Evolutionary conservation across 2,113 vertebrate species (phyloP).

Genomic region (Urocolius indicus): DNA sequence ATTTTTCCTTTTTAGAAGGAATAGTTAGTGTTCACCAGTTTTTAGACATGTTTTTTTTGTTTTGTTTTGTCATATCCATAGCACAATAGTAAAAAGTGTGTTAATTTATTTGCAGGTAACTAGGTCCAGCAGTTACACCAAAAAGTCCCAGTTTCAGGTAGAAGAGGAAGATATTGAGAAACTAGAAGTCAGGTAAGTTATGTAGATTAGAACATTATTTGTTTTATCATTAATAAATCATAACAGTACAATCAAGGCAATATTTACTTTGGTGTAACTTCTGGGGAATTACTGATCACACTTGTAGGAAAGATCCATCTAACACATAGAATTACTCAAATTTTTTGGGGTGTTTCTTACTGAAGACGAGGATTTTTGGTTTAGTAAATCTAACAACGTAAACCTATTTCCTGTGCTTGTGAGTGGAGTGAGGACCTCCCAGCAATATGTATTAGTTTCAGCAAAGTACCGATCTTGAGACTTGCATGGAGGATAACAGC

Average conservation of each 20-base stretch:
- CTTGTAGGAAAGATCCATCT: neutral
- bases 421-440: neutral
- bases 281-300: neutral
- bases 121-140: slow-evolving; percentile 93
- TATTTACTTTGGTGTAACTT: neutral
- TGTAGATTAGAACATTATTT: neutral
- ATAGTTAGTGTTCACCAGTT: neutral
- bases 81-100: neutral
- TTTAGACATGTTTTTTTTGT: neutral
- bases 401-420: neutral
- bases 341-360: neutral
- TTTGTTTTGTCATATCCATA: neutral
- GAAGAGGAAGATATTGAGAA: slow-evolving; percentile 99
- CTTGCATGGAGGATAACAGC: neutral
- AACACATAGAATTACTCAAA: neutral
- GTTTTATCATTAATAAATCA: neutral
- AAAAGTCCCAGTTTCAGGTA: slow-evolving; percentile 94
- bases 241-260: neutral
- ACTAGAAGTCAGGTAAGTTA: slow-evolving; percentile 92
- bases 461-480: neutral
- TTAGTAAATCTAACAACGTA: neutral
- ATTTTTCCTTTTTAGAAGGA: neutral
- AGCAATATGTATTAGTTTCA: neutral
- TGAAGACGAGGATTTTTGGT: neutral
- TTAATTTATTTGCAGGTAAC: slow-evolving; percentile 86